Evolutionary conservation across 92 coral and sea anemone genomes (phyloP).

Genomic region (Parazoanthus atlanticus): DNA sequence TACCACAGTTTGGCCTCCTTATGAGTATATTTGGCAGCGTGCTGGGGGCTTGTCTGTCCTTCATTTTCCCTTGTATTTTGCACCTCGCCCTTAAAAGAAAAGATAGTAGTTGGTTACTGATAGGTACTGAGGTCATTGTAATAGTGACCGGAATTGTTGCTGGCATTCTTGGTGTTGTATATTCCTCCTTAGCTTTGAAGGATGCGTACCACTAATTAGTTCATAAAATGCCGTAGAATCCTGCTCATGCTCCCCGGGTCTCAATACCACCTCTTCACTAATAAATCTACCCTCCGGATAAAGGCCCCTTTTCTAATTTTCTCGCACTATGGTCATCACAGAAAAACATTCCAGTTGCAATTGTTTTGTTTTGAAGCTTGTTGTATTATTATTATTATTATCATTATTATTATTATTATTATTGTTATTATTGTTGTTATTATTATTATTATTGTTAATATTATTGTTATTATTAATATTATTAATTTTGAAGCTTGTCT

Average conservation of each 20-base stretch:
- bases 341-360: no score
- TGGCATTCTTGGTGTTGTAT: constrained; percentile 70
- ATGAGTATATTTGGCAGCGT: constrained; percentile 83
- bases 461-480: no score
- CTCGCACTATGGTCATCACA: no score
- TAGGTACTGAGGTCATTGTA: constrained; percentile 48
- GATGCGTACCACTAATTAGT: constrained; percentile 18
- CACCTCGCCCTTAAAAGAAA: constrained; percentile 76
- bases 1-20: constrained; percentile 79
- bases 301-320: no score
- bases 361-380: no score
- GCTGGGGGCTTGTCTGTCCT: constrained; percentile 70
- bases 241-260: neutral
- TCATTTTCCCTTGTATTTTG: constrained; percentile 74
- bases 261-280: no score
- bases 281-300: no score
- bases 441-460: no score
- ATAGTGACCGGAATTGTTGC: constrained; percentile 63
- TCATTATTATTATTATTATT: no score
- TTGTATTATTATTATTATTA: no score
- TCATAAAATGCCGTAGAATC: neutral
- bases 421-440: no score
- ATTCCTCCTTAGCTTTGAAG: constrained; percentile 75
- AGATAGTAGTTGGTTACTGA: constrained; percentile 56
- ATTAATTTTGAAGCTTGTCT: no score